A percentile compares a stretch with the other conserved stretches of the same genome.
These are phyloP conservation scores for Trogon melanurus DNA, from an alignment of 2,113 vertebrate genomes.

Conservation along the genomic window DNA sequence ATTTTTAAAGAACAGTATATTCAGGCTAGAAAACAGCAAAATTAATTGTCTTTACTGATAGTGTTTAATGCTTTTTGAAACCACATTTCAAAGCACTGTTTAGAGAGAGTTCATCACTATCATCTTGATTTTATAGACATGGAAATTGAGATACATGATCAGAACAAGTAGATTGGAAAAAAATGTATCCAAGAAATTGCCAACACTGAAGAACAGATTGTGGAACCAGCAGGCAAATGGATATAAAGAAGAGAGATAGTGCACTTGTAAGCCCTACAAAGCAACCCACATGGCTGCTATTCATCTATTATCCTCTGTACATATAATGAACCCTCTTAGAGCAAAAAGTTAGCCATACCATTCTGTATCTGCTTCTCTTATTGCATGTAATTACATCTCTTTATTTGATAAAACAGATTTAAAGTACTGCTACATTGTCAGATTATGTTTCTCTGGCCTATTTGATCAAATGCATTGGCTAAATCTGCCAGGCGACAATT, in stretches of 20 bases:
- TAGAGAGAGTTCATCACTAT: not conserved
- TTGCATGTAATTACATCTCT: not conserved
- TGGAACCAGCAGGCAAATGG: constrained; percentile 32
- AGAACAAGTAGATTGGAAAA: not conserved
- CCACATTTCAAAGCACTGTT: not conserved
- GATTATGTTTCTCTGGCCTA: not conserved
- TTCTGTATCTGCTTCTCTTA: constrained; percentile 30
- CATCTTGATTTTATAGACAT: not conserved
- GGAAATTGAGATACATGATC: not conserved
- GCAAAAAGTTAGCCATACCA: not conserved
- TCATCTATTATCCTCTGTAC: not conserved
- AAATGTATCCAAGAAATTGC: not conserved
- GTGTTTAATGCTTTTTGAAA: not conserved
- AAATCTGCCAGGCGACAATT: not conserved
- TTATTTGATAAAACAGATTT: constrained; percentile 36
- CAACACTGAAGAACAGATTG: constrained; percentile 27
- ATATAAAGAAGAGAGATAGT: not conserved
- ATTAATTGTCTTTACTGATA: not conserved
- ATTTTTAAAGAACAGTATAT: not conserved
- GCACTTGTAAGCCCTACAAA: not conserved
- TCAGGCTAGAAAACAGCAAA: not conserved
- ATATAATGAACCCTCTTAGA: not conserved
- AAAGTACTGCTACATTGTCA: constrained; percentile 1
- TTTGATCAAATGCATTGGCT: not conserved
- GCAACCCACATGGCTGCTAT: not conserved